These are phyloP conservation scores for Heliconius congener DNA, from an alignment of 1,140 invertebrate genomes.

Conservation along the genomic window DNA sequence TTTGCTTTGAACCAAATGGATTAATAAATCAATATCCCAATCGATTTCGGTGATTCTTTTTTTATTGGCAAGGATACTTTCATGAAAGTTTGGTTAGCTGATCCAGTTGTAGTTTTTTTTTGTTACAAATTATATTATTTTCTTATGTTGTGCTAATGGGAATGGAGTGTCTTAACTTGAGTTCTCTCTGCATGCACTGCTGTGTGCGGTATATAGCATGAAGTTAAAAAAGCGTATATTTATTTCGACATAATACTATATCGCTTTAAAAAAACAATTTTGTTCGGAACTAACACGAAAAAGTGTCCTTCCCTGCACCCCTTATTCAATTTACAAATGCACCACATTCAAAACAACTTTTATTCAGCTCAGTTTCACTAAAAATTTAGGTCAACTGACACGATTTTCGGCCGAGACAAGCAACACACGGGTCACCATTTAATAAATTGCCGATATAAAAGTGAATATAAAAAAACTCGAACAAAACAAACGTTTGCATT, in stretches of 20 bases:
- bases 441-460: slow-evolving; percentile 39
- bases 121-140: no score
- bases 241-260: background rate
- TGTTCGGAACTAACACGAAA: background rate
- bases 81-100: no score
- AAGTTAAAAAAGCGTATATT: background rate
- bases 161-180: no score
- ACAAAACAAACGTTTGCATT: slow-evolving; percentile 24
- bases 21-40: no score
- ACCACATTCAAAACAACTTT: slow-evolving; percentile 4
- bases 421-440: slow-evolving; percentile 22
- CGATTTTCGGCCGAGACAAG: slow-evolving; percentile 29
- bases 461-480: slow-evolving; percentile 26
- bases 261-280: background rate
- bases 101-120: no score
- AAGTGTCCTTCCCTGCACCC: background rate
- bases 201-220: no score
- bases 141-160: no score
- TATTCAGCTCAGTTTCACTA: slow-evolving; percentile 15
- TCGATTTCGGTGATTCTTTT: no score
- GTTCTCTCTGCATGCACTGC: no score
- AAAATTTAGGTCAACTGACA: slow-evolving; percentile 34
- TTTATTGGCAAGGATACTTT: no score
- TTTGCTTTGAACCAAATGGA: no score
- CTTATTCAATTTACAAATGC: background rate